Evolutionary conservation across 2,888 invertebrate species (phyloP).

Genomic region (Synergus gifuensis): DNA sequence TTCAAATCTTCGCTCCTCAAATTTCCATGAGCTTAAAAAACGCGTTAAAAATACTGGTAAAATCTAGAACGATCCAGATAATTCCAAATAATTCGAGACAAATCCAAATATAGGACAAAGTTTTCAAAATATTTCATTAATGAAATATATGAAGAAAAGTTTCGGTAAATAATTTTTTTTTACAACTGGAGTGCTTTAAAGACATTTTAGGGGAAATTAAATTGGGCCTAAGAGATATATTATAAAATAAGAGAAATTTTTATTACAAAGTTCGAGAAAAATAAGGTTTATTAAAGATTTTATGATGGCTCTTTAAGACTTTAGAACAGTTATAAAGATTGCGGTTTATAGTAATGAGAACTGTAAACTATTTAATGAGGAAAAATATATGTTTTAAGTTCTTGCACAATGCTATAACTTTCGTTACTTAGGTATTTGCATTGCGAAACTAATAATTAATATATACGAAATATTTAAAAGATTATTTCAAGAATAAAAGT

Average conservation of each 20-base stretch:
- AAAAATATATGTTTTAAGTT: neutral
- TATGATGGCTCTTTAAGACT: neutral
- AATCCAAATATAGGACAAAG: neutral
- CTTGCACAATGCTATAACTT: neutral
- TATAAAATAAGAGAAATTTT: neutral
- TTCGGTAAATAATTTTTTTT: too few relatives aligned
- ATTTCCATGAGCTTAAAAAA: neutral
- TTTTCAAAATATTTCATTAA: neutral
- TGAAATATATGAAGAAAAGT: too few relatives aligned
- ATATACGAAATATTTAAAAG: too few relatives aligned
- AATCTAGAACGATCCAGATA: neutral
- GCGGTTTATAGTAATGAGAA: conserved; percentile 6
- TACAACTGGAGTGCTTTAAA: neutral
- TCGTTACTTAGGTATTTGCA: neutral
- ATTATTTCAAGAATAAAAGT: too few relatives aligned
- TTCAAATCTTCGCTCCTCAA: neutral
- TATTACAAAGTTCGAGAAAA: neutral
- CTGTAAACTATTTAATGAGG: neutral
- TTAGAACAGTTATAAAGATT: conserved; percentile 2
- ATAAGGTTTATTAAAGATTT: neutral
- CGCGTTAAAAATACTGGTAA: neutral
- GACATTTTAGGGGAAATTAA: neutral
- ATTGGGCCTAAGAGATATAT: neutral
- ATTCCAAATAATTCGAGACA: neutral
- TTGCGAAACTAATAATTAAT: neutral